Conservation (phyloP, 2,113 vertebrate genomes). For the Grus americana region DNA sequence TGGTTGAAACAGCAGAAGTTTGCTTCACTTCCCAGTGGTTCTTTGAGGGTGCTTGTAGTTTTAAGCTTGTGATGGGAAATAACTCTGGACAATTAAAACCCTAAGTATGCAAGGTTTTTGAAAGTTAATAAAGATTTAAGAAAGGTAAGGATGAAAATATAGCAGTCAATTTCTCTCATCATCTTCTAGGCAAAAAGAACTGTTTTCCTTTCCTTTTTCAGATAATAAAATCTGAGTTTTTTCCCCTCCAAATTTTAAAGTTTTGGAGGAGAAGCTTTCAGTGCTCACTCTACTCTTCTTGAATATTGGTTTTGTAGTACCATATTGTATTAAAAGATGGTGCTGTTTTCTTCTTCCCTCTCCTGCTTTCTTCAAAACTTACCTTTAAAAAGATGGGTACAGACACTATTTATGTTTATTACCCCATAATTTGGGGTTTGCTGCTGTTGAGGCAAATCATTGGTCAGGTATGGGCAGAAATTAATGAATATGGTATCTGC, state of each 20-base stretch:
- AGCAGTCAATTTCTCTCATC: not conserved
- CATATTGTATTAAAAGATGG: not conserved
- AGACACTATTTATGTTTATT: not conserved
- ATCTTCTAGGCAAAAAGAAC: not conserved
- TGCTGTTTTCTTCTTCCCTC: not conserved
- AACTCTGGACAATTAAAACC: not conserved
- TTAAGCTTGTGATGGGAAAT: not conserved
- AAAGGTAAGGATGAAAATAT: not conserved
- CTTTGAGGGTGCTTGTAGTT: not conserved
- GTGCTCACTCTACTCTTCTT: not conserved
- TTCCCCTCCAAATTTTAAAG: not conserved
- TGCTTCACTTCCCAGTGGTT: not conserved
- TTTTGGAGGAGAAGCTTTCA: not conserved
- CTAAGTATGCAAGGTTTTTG: not conserved
- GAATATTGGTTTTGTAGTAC: not conserved
- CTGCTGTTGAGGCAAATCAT: fast-evolving
- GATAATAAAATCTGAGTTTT: not conserved
- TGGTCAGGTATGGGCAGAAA: not conserved
- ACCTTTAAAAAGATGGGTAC: not conserved
- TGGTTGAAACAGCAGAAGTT: not conserved
- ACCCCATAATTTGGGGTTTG: not conserved
- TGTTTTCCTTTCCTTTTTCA: not conserved
- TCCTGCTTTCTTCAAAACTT: not conserved
- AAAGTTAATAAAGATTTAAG: not conserved
- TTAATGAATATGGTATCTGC: not conserved